Conservation (phyloP, 2,797 vertebrate species). For the Silurus aristotelis region DNA sequence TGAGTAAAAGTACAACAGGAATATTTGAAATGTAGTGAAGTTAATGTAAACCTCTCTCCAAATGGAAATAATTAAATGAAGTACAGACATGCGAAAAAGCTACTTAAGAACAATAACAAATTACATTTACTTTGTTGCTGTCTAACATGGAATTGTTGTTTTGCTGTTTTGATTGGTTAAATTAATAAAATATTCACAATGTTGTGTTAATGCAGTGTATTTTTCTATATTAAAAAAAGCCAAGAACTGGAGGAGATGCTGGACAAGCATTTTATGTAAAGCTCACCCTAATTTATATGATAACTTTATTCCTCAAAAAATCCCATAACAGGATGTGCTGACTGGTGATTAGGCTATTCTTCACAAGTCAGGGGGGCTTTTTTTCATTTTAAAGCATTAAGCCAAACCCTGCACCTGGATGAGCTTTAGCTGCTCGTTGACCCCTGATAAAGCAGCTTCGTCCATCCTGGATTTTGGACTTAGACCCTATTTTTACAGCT, state of each 20-base stretch:
- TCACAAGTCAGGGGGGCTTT: constrained; percentile 10
- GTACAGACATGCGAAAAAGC: too few species aligned
- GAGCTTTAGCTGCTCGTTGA: constrained; percentile 44
- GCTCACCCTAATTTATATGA: background rate
- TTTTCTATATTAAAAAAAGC: background rate
- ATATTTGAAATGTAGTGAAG: too few species aligned
- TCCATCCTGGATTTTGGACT: constrained; percentile 13
- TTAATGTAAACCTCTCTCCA: too few species aligned
- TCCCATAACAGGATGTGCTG: constrained; percentile 22
- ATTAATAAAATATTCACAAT: too few species aligned
- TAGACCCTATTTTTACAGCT: constrained; percentile 55
- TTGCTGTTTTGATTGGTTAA: too few species aligned
- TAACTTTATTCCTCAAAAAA: constrained; percentile 7
- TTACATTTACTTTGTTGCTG: too few species aligned
- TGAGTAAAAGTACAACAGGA: too few species aligned
- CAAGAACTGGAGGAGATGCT: background rate
- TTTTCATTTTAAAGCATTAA: constrained; percentile 27
- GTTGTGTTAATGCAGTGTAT: background rate
- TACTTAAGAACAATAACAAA: too few species aligned
- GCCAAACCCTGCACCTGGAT: constrained; percentile 35
- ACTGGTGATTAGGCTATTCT: constrained; percentile 28
- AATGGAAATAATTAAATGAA: too few species aligned
- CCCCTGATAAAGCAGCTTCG: constrained; percentile 36
- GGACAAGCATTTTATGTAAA: background rate
- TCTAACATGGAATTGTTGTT: background rate